Evolutionary conservation across 2,113 vertebrate genomes (phyloP), one percentile per base, ranked within the genome.

Genomic region (Lipophrys pholis): DNA sequence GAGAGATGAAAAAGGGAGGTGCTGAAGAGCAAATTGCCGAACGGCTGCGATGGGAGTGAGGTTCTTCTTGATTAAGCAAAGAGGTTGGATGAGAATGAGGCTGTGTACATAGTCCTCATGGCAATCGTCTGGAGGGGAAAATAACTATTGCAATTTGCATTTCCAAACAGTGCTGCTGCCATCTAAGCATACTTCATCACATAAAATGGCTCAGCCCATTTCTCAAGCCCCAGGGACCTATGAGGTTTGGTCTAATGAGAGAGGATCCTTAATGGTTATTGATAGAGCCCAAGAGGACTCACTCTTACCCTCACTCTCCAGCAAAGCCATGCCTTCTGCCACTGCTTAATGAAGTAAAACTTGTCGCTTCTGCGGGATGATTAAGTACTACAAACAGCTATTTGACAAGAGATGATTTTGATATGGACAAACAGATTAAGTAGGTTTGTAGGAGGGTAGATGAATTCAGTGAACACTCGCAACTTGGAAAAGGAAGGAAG

Each of bases 211-310:
- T 69, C 45, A 61, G 53, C 55, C 74, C 60, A 78, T 81, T 90
- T 59, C 68, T 89, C 73, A 80, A 65, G 61, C 74, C 75, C 75
- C 8, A 17, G 63, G 80, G 82, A 64, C 66, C 68, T 70, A 30
- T 57, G 60, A 73, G 76, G 74, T 78, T 86, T 67, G 69, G 78
- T 74, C 76, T 91, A 90, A 91, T 91, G 88, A 90, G 83, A 90
- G 86, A 87, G 71, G 73, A 80, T 73, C 59, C 73, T 74, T 90
- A 91, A 92, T 91, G 79, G 79, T 84, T 92, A 89, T 86, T 90
- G 88, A 94, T 88, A 70, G 75, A 84, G 74, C 87, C 83, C 65
- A 85, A 1, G 70, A 85, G 83, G 82, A 76, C 60, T 69, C 58
- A 59, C 66, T 82, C 56, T 80, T 76, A 60, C 46, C 76, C 65